Evolutionary conservation across 2,113 vertebrate genomes (phyloP), one percentile per base, ranked within the genome.

Genomic region (Butorides virescens): DNA sequence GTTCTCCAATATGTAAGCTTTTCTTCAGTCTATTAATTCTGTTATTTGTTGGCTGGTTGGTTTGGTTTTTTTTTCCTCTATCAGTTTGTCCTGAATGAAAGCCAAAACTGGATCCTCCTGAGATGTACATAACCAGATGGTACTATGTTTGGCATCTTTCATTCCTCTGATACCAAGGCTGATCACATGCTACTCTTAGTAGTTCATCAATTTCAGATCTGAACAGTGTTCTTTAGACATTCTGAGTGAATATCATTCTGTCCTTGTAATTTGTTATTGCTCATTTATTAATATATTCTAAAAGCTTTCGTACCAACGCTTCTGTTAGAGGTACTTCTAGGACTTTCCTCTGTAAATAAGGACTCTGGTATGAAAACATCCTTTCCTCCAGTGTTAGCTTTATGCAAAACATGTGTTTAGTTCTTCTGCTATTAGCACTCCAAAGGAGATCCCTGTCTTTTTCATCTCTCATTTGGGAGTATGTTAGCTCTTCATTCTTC

Each of bases 151-250:
- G 84, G 61, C n/a, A 44, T 50, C 52, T 84, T 93, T 87, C 30
- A 22, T 95, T 89, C 34, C 56, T 91, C 15, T 85, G 56, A 78
- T 95, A 75, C 16, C 30, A 67, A 78, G 56, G 30, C 32, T 87
- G 65, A 78, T 87, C 53, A 58, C 32, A 71, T 0, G 0, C 15
- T 91, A 36, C 65, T 71, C 46, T 77, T 53, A 36, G 44, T 36
- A 87, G 80, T 44, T 92, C 70, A 95, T 91, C 52, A 87, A 12
- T 92, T 95, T 78, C 68, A 78, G 76, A 87, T 85, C 63, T 71
- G 67, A 91, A 62, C 22, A 4, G 2, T 22, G 32, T 56, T 84
- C 76, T 71, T 89, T 56, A 75, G 61, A 95, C 95, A 84, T 91
- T 30, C 36, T 44, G 9, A 22, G 42, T 5, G n/a, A 93, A 71